Percentiles rank a stretch among this genome's conserved stretches.
These are phyloP conservation scores for Perdix hodgsoniae DNA, from an alignment of 2,797 vertebrate species.

Conservation along the genomic window DNA sequence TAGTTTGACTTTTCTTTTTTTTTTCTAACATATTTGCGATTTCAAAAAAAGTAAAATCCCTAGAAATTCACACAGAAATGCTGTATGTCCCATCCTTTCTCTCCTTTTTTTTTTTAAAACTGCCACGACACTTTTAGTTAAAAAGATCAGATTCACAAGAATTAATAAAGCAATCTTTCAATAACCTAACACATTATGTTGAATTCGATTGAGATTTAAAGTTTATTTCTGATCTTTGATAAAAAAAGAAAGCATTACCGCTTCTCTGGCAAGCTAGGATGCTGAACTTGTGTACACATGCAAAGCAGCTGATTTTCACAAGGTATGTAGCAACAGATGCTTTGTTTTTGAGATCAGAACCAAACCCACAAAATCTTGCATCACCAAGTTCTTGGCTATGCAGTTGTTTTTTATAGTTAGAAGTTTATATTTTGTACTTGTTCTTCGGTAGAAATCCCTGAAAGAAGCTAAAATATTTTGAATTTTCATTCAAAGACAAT, in stretches of 20 bases:
- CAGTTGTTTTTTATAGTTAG: neutral
- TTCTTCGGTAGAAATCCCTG: neutral
- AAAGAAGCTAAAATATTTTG: neutral
- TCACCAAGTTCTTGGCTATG: neutral
- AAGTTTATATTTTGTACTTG: neutral
- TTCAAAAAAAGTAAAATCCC: neutral
- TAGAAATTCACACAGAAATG: neutral
- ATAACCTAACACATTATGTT: neutral
- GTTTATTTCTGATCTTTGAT: slow-evolving; percentile 3
- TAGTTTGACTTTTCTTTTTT: neutral
- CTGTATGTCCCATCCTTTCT: neutral
- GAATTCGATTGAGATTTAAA: neutral
- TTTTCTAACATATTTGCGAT: neutral
- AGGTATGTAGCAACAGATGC: neutral
- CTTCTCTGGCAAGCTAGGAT: neutral
- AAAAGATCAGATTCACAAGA: neutral
- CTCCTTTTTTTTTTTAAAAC: neutral
- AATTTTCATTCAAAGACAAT: neutral
- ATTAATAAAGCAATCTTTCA: neutral
- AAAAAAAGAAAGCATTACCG: neutral
- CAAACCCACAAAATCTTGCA: neutral
- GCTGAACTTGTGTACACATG: neutral
- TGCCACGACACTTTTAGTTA: neutral
- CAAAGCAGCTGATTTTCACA: slow-evolving; percentile 30
- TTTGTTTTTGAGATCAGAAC: slow-evolving; percentile 2